Base-by-base conservation (phyloP, 2,113 vertebrate species). In the Aplodontia rufa region DNA sequence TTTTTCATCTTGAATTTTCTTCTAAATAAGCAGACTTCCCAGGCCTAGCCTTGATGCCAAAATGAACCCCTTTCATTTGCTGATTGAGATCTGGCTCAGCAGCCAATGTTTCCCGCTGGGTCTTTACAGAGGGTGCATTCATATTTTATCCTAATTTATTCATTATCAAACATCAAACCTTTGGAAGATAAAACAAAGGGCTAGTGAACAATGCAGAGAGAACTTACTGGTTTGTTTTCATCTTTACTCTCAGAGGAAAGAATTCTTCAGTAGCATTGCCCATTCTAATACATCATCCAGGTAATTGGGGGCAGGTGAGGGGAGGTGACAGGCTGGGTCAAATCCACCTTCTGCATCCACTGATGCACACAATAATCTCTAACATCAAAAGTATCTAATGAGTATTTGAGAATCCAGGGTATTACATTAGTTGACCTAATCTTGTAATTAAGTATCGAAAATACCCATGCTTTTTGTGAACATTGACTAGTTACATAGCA, bases 141-240 rank as follows among this genome's bases (percentile, higher is more conserved):
- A 97, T 96, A 95, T 97, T 96, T 96, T 96, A 97, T 91, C 85
- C 96, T 97, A 97, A 96, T 96, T 96, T 96, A 97, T 97, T 97
- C 97, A 97, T 97, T 92, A 97, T 97, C 94, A 47, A 94, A 96
- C 97, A 97, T 97, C 96, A 96, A 95, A 95, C 93, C 80, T 96
- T 97, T 81, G 89, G 87, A 94, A 96, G 92, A 96, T 96, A 92
- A 97, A 97, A 97, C 93, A 95, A 97, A 97, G 91, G 84, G 26
- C 40, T 20, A 88, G 68, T 35, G 85, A 94, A 97, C 96, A 97
- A 92, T 82, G 78, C 11, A 69, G 42, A 16, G 66, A 78, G 81
- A 97, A 88, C 5, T 86, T 26, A 30, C 74, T 74, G 78, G 49
- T 94, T 85, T 92, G 93, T 97, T 97, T 95, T 94, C 91, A 83